These are phyloP conservation scores for Excalfactoria chinensis DNA, from an alignment of 2,113 vertebrate genomes.

Conservation along the genomic window DNA sequence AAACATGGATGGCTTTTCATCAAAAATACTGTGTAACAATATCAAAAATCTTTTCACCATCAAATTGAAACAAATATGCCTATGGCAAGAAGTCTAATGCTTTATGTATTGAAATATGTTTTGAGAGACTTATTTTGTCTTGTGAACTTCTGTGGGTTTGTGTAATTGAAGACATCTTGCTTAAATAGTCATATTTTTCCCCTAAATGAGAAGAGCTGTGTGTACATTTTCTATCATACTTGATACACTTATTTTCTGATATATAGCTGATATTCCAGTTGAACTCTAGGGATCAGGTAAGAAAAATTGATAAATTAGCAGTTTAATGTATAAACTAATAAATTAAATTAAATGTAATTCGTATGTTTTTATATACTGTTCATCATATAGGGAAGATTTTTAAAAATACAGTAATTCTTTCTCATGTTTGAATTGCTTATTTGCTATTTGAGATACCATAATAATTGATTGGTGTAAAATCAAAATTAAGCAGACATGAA, in stretches of 20 bases:
- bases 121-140: neutral
- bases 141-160: neutral
- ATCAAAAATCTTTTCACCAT: neutral
- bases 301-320: neutral
- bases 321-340: neutral
- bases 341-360: neutral
- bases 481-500: neutral
- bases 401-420: neutral
- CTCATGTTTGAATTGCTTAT: neutral
- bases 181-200: neutral
- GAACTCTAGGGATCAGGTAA: neutral
- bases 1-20: neutral
- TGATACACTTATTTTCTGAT: neutral
- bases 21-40: neutral
- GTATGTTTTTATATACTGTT: neutral
- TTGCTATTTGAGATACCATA: neutral
- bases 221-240: neutral
- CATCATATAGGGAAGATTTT: neutral
- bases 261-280: neutral
- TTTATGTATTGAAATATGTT: neutral
- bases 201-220: neutral
- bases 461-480: neutral
- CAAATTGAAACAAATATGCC: neutral
- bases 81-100: neutral
- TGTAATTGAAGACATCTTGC: neutral